These are phyloP conservation scores for Drosophila barbarae DNA, from an alignment of 2,888 invertebrate genomes.

Conservation along the genomic window DNA sequence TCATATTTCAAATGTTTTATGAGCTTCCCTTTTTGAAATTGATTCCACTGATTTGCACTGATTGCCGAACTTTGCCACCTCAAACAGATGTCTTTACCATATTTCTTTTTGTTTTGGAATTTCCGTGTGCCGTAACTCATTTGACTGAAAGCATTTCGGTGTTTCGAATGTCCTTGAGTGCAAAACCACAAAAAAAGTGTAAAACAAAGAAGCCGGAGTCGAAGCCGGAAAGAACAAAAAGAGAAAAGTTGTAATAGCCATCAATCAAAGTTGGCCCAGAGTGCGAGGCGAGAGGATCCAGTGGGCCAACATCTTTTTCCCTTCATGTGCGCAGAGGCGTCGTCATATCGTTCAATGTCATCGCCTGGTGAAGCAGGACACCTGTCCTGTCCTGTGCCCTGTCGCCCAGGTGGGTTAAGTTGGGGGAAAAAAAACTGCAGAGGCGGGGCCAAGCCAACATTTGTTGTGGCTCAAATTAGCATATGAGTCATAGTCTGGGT, in stretches of 20 bases:
- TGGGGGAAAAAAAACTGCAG: not conserved
- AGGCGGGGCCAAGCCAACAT: constrained; percentile 19
- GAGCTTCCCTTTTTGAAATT: not conserved
- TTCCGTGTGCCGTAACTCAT: constrained; percentile 53
- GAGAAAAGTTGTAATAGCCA: constrained; percentile 50
- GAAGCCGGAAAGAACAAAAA: constrained; percentile 25
- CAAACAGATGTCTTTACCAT: constrained; percentile 13
- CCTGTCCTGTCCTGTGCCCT: constrained; percentile 42
- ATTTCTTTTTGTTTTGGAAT: constrained; percentile 18
- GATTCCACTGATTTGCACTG: constrained; percentile 12
- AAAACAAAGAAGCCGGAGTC: constrained; percentile 25
- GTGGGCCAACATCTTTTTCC: constrained; percentile 37
- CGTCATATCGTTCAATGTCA: constrained; percentile 56
- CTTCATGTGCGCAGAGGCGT: constrained; percentile 22
- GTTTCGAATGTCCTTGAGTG: constrained; percentile 62
- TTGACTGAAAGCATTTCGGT: constrained; percentile 68
- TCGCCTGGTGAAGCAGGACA: constrained; percentile 50
- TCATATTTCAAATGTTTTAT: constrained; percentile 6
- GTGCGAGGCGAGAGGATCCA: not conserved
- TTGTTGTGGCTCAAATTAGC: constrained; percentile 61
- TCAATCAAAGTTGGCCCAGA: constrained; percentile 57
- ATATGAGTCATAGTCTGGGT: constrained; percentile 59
- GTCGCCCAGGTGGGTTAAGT: constrained; percentile 22
- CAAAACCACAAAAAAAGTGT: constrained; percentile 5
- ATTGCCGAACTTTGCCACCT: constrained; percentile 30